phyloP scores from a whole-genome alignment of 1,140 invertebrate genomes.

The Drusus annulatus region DNA sequence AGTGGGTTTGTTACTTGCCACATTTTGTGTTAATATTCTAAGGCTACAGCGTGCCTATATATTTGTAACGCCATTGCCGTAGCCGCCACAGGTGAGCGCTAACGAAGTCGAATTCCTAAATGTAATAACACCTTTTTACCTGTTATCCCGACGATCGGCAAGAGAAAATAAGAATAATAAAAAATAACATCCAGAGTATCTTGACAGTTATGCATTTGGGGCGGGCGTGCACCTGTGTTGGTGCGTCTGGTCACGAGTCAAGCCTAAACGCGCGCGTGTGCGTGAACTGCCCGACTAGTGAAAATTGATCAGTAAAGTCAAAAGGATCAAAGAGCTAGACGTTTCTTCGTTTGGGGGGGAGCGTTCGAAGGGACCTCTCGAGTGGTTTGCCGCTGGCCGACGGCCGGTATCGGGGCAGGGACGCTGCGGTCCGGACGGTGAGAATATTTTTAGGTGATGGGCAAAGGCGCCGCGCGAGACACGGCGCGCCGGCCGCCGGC shows the following conservation, averaged over 20 bases:
- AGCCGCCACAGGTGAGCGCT: constrained; percentile 44
- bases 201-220: constrained; percentile 52
- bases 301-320: too few relatives aligned
- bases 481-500: background rate
- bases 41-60: too few relatives aligned
- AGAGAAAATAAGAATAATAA: constrained; percentile 32
- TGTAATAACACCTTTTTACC: constrained; percentile 59
- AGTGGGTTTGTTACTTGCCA: too few relatives aligned
- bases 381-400: background rate
- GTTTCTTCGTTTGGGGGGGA: background rate
- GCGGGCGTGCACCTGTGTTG: background rate
- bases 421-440: constrained; percentile 15
- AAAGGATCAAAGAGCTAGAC: too few relatives aligned
- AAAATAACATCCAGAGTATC: constrained; percentile 44
- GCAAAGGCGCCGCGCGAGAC: constrained; percentile 47
- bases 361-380: background rate
- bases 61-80: background rate
- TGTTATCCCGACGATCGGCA: constrained; percentile 58
- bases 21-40: too few relatives aligned
- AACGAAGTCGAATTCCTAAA: constrained; percentile 58
- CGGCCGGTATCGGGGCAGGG: background rate
- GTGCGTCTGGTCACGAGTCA: constrained; percentile 4
- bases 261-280: too few relatives aligned
- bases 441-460: constrained; percentile 47
- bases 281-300: too few relatives aligned